Evolutionary conservation across 2,113 vertebrate genomes (phyloP).

Genomic region (Eulacestoma nigropectus): DNA sequence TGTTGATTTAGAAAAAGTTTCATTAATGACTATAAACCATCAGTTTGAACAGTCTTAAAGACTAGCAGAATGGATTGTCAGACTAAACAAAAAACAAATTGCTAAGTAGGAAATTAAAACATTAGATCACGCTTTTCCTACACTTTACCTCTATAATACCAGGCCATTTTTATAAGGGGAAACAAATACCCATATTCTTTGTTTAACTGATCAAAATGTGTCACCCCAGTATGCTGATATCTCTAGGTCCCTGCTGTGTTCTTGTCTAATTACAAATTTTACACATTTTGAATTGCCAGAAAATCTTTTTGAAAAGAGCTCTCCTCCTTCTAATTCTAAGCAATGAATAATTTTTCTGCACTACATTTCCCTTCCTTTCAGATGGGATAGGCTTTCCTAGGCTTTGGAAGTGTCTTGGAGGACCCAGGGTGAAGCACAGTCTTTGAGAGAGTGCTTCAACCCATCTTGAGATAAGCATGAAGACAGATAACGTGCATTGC

Average conservation of each 20-base stretch:
- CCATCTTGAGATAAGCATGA: background rate
- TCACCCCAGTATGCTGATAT: background rate
- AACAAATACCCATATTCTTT: background rate
- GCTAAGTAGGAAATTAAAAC: background rate
- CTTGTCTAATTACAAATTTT: background rate
- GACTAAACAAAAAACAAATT: background rate
- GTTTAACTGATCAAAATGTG: background rate
- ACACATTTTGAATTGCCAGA: background rate
- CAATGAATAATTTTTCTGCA: background rate
- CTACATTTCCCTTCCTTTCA: background rate
- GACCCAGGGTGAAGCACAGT: background rate
- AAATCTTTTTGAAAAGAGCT: background rate
- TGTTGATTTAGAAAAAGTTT: background rate
- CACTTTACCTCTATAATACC: background rate
- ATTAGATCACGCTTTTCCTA: background rate
- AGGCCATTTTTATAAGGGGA: background rate
- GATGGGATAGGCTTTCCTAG: background rate
- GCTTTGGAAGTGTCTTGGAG: background rate
- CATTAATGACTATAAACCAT: background rate
- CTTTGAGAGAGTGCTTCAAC: background rate
- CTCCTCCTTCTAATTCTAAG: background rate
- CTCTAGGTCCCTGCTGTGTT: background rate
- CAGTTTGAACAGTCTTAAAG: background rate
- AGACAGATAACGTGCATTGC: background rate
- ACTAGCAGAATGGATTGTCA: background rate